Conservation (phyloP, 2,888 invertebrate genomes). For the Cotesia congregata region DNA sequence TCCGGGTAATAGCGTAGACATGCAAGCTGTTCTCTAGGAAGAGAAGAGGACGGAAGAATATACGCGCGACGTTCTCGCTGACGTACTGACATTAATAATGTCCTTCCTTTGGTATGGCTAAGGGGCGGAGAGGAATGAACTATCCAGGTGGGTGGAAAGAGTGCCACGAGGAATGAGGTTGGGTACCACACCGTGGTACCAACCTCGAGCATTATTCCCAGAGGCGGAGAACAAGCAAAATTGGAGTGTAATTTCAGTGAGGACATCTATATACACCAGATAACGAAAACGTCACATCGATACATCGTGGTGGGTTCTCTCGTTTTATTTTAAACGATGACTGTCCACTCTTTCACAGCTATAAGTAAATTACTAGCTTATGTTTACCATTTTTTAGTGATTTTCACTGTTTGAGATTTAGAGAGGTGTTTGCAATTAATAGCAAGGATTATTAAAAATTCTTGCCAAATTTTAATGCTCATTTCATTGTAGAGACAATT, state of each 20-base stretch:
- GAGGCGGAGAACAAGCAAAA: constrained; percentile 54
- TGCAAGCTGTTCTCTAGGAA: constrained; percentile 44
- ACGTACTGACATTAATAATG: constrained; percentile 66
- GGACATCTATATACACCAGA: constrained; percentile 27
- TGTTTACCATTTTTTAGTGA: too few species aligned
- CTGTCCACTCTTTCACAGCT: too few species aligned
- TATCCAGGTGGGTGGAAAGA: constrained; percentile 41
- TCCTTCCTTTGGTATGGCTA: constrained; percentile 51
- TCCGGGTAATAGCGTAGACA: constrained; percentile 50
- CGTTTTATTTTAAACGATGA: constrained; percentile 3
- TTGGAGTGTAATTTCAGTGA: constrained; percentile 54
- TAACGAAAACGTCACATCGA: constrained; percentile 44
- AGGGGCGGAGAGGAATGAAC: constrained; percentile 32
- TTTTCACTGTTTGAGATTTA: too few species aligned
- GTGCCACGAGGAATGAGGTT: constrained; percentile 33
- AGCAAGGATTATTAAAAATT: too few species aligned
- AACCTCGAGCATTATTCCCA: constrained; percentile 58
- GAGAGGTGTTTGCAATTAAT: too few species aligned
- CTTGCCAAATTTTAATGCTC: too few species aligned
- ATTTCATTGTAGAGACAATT: too few species aligned
- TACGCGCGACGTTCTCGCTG: constrained; percentile 53
- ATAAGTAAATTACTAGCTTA: too few species aligned
- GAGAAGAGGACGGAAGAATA: constrained; percentile 47
- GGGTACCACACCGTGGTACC: constrained; percentile 64
- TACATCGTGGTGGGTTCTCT: constrained; percentile 45